Percentiles rank a stretch among this genome's conserved stretches.
Evolutionary conservation across 2,888 invertebrate species (phyloP).

Genomic region (Cotesia congregata): DNA sequence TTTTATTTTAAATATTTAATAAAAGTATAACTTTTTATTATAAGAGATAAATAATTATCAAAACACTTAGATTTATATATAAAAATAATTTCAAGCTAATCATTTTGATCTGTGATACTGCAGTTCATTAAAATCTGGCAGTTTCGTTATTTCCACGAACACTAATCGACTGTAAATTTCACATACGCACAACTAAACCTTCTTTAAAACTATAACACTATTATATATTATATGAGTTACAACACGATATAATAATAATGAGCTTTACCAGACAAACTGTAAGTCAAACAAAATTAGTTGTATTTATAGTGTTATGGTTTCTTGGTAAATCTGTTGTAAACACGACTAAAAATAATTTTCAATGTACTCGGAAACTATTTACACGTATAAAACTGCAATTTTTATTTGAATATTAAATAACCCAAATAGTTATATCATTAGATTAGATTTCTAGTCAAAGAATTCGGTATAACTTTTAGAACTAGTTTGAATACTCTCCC

Average conservation of each 20-base stretch:
- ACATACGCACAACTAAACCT: background rate
- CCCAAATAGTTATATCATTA: too few relatives aligned
- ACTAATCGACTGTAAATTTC: constrained; percentile 22
- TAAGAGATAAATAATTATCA: constrained; percentile 8
- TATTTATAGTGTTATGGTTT: background rate
- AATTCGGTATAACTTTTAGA: too few relatives aligned
- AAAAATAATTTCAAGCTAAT: constrained; percentile 14
- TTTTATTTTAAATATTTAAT: too few relatives aligned
- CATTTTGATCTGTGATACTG: constrained; percentile 12
- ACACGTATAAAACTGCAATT: too few relatives aligned
- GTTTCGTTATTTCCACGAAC: constrained; percentile 29
- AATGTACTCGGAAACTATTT: background rate
- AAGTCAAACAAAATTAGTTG: constrained; percentile 3
- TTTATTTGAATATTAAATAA: too few relatives aligned
- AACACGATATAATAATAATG: background rate
- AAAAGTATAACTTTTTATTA: too few relatives aligned
- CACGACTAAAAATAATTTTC: background rate
- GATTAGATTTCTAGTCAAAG: too few relatives aligned
- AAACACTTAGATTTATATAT: constrained; percentile 10
- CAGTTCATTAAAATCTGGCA: constrained; percentile 9
- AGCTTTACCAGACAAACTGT: background rate
- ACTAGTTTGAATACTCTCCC: too few relatives aligned
- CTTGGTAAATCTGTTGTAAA: background rate
- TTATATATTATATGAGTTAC: background rate
- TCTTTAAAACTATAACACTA: background rate